A percentile compares a stretch with the other conserved stretches of the same genome.
These are phyloP conservation scores for Erythrocercus mccallii DNA, from an alignment of 2,113 vertebrate genomes.

Conservation along the genomic window DNA sequence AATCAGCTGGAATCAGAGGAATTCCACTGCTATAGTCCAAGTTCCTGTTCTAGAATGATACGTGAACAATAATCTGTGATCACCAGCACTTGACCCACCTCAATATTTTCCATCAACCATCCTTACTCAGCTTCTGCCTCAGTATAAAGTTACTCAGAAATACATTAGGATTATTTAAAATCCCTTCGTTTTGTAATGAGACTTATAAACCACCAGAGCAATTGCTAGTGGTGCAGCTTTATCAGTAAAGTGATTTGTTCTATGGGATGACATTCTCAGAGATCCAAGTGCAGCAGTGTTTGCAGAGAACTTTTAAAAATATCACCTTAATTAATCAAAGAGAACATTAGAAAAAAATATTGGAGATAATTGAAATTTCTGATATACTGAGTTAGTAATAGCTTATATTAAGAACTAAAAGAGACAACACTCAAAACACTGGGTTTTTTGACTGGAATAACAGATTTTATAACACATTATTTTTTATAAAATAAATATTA, in stretches of 20 bases:
- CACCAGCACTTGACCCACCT: not conserved
- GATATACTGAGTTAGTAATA: not conserved
- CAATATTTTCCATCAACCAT: not conserved
- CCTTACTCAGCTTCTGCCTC: not conserved
- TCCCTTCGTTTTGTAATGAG: not conserved
- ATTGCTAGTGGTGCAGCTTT: not conserved
- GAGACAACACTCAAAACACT: not conserved
- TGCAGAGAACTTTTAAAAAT: not conserved
- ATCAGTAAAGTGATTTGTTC: not conserved
- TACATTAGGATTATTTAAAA: not conserved
- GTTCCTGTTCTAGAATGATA: not conserved
- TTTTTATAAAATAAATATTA: not conserved
- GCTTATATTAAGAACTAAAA: not conserved
- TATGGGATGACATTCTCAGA: not conserved
- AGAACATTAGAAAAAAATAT: not conserved
- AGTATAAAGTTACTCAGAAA: not conserved
- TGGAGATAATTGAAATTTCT: not conserved
- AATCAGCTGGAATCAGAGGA: not conserved
- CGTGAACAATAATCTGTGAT: not conserved
- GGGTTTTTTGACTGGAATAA: not conserved
- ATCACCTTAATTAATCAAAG: not conserved
- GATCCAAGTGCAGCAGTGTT: not conserved
- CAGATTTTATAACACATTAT: not conserved
- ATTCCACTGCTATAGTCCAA: not conserved
- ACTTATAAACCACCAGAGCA: not conserved